Evolutionary conservation across 2,888 invertebrate genomes (phyloP).

Genomic region (Caenorhabditis imperialis): DNA sequence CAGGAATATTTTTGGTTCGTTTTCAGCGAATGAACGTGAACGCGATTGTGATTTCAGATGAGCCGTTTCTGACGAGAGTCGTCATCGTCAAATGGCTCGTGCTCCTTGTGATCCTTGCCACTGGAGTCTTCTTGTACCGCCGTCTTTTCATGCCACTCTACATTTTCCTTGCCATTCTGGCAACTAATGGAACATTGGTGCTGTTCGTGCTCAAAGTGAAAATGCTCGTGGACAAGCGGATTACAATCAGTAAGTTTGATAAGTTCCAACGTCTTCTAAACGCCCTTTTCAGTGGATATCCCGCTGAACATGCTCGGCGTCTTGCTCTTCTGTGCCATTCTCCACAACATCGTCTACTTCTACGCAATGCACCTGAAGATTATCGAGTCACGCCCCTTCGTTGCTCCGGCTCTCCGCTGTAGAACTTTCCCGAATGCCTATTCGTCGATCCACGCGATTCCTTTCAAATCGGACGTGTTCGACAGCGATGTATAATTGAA

Average conservation of each 20-base stretch:
- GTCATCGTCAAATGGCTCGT: conserved; percentile 42
- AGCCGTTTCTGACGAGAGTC: conserved; percentile 36
- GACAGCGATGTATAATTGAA: conserved; percentile 5
- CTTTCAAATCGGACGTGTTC: background rate
- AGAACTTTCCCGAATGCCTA: conserved; percentile 17
- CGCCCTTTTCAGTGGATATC: conserved; percentile 38
- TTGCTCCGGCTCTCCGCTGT: background rate
- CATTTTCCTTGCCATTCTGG: conserved; percentile 37
- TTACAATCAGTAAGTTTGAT: conserved; percentile 29
- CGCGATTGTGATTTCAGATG: conserved; percentile 8
- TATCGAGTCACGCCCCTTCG: conserved; percentile 11
- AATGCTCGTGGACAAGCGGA: conserved; percentile 23
- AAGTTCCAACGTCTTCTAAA: background rate
- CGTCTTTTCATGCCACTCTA: conserved; percentile 49
- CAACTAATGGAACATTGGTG: conserved; percentile 35
- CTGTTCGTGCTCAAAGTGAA: conserved; percentile 39
- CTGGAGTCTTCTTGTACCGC: conserved; percentile 34
- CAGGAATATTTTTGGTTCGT: conserved; percentile 25
- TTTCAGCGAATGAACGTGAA: background rate
- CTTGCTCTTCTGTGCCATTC: conserved; percentile 30
- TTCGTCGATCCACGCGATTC: conserved; percentile 15
- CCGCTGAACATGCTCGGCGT: conserved; percentile 44
- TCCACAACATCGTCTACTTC: conserved; percentile 46
- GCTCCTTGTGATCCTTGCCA: conserved; percentile 14
- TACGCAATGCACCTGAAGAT: conserved; percentile 44